Conservation (phyloP, 2,113 vertebrate species). For the Callocephalon fimbriatum region DNA sequence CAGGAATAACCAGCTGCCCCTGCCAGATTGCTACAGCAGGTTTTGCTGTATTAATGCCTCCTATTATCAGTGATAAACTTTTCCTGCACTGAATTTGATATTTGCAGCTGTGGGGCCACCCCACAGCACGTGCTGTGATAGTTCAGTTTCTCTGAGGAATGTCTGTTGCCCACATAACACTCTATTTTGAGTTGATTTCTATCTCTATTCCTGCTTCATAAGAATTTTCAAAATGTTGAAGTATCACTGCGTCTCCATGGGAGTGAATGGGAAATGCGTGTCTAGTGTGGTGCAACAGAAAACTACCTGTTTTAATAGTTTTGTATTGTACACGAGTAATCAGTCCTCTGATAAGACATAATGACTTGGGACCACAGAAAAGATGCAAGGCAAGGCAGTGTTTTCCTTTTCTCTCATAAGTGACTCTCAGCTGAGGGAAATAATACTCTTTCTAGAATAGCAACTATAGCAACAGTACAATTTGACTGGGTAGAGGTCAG, state of each 20-base stretch:
- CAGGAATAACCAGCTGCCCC: not conserved
- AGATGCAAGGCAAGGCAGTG: not conserved
- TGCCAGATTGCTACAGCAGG: not conserved
- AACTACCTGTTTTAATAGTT: not conserved
- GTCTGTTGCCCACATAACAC: not conserved
- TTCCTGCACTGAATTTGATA: not conserved
- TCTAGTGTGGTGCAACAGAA: not conserved
- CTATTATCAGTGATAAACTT: not conserved
- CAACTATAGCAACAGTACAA: conserved; percentile 42
- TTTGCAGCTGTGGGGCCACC: not conserved
- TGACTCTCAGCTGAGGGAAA: not conserved
- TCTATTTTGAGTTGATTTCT: not conserved
- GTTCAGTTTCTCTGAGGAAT: not conserved
- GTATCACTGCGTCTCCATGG: not conserved
- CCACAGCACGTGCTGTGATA: not conserved
- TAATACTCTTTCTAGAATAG: not conserved
- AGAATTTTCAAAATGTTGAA: not conserved
- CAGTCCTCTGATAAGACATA: not conserved
- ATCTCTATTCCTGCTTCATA: not conserved
- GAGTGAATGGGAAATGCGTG: not conserved
- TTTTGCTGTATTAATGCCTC: not conserved
- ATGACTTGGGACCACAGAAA: not conserved
- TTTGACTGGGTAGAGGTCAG: conserved; percentile 42
- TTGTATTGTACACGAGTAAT: not conserved
- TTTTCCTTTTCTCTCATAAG: conserved; percentile 6